These are phyloP conservation scores for Tromatobia lineatoria DNA, from an alignment of 2,888 invertebrate species.

Conservation along the genomic window DNA sequence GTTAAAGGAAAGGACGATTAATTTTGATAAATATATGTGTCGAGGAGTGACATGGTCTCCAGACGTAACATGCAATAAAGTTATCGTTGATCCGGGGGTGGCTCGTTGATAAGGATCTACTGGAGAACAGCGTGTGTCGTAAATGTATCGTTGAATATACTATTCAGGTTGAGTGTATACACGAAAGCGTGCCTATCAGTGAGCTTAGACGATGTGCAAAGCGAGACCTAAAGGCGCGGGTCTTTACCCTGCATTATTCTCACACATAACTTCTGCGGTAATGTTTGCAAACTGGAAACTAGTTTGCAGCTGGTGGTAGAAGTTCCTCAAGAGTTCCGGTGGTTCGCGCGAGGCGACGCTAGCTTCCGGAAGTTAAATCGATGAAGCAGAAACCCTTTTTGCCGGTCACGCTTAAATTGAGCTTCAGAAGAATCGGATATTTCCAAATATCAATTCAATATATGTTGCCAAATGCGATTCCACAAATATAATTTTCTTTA, in stretches of 20 bases:
- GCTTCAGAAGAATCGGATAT: no score
- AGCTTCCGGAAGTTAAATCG: slow-evolving; percentile 37
- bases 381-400: slow-evolving; percentile 20
- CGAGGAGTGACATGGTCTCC: neutral
- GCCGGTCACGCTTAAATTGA: neutral
- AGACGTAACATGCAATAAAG: slow-evolving; percentile 70
- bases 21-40: slow-evolving; percentile 23
- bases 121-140: slow-evolving; percentile 70
- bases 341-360: slow-evolving; percentile 42
- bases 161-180: slow-evolving; percentile 70
- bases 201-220: slow-evolving; percentile 2
- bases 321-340: slow-evolving; percentile 20
- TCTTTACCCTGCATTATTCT: slow-evolving; percentile 39
- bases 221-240: slow-evolving; percentile 11
- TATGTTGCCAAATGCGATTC: no score
- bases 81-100: slow-evolving; percentile 71
- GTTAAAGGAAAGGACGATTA: slow-evolving; percentile 8
- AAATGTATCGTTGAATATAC: slow-evolving; percentile 71
- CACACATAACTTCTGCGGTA: slow-evolving; percentile 7
- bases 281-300: slow-evolving; percentile 12
- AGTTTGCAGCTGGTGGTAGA: slow-evolving; percentile 18
- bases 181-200: slow-evolving; percentile 8
- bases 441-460: no score
- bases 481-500: no score
- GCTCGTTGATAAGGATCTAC: slow-evolving; percentile 75